Percentiles rank a stretch among this genome's conserved stretches.
phyloP scores from a whole-genome alignment of 2,797 vertebrate genomes.

The Pangasius sanitwongsei region DNA sequence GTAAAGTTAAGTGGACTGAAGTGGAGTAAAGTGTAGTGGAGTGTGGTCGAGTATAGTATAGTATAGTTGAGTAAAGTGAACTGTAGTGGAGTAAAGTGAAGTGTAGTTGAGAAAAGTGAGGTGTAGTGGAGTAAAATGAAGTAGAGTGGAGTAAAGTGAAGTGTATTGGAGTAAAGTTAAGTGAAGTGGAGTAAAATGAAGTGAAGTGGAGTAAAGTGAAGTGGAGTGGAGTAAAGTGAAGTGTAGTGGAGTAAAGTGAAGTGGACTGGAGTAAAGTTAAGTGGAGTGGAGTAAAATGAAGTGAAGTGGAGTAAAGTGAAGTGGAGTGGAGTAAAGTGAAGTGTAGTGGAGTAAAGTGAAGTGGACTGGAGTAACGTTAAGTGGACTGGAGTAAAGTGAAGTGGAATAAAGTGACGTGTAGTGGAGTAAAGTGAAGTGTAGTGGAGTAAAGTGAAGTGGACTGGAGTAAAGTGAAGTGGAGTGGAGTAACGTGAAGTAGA shows the following conservation, averaged over 20 bases:
- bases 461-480: neutral
- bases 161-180: neutral
- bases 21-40: no score
- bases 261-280: neutral
- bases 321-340: neutral
- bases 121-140: neutral
- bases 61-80: neutral
- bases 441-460: neutral
- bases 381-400: neutral
- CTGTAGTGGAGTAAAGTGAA: neutral
- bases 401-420: neutral
- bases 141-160: neutral
- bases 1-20: no score
- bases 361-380: neutral
- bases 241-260: neutral
- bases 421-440: neutral
- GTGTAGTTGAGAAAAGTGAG: neutral
- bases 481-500: neutral
- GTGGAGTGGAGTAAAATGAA: neutral
- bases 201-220: neutral
- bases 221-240: neutral
- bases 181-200: neutral
- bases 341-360: neutral
- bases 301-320: neutral
- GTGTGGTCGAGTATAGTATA: no score